Evolutionary conservation across 1,140 invertebrate species (phyloP).

Genomic region (Ceratosolen fusciceps): DNA sequence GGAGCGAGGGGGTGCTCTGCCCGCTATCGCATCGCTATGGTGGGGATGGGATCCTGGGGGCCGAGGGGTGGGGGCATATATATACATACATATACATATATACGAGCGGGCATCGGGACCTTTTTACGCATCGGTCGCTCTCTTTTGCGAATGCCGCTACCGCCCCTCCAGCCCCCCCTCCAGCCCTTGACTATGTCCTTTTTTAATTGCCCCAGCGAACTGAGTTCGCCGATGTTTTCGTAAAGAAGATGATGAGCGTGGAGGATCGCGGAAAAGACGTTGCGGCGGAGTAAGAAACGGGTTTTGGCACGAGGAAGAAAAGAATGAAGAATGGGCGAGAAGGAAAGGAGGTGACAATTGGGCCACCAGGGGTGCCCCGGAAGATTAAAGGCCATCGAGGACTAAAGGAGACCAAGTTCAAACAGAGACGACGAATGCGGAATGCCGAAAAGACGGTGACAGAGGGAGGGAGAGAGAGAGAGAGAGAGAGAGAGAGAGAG

Average conservation of each 20-base stretch:
- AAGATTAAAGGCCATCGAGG: slow-evolving; percentile 24
- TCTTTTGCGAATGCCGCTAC: slow-evolving; percentile 1
- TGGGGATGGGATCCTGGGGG: too few species aligned
- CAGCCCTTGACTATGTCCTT: too few species aligned
- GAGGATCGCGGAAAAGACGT: not conserved
- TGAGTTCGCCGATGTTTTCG: not conserved
- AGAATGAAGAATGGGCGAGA: not conserved
- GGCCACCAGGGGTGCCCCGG: not conserved
- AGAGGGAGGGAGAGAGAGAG: slow-evolving; percentile 29
- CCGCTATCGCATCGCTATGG: too few species aligned
- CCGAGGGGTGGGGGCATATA: too few species aligned
- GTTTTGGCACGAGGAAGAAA: not conserved
- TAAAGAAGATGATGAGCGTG: not conserved
- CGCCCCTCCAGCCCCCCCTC: too few species aligned
- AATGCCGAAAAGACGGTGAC: not conserved
- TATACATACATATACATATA: too few species aligned
- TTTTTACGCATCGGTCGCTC: not conserved
- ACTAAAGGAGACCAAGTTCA: slow-evolving; percentile 19
- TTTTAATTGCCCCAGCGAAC: not conserved
- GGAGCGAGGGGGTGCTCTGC: not conserved
- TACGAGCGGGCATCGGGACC: not conserved
- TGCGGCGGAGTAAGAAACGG: not conserved
- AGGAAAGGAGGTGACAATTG: slow-evolving; percentile 1
- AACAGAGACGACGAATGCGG: not conserved
- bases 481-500: slow-evolving; percentile 29